Evolutionary conservation across 2,888 invertebrate genomes (phyloP).

Genomic region (Mythimna albipuncta): DNA sequence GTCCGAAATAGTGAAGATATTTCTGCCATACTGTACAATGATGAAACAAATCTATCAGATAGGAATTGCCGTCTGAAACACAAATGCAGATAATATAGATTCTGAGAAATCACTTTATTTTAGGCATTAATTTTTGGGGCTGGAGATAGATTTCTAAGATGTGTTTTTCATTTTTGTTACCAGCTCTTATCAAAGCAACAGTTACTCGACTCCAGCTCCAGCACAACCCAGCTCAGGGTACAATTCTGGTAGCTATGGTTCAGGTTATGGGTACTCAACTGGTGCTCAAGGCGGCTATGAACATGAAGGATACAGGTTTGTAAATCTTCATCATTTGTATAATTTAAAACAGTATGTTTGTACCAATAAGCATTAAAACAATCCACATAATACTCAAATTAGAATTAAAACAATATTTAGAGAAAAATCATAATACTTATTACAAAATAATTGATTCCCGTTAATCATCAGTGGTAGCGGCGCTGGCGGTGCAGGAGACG

Average conservation of each 20-base stretch:
- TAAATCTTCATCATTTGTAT: conserved; percentile 23
- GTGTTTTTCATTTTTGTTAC: conserved; percentile 33
- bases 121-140: background rate
- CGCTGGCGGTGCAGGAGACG: conserved; percentile 83
- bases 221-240: conserved; percentile 77
- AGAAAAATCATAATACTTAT: background rate
- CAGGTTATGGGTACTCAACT: conserved; percentile 84
- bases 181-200: conserved; percentile 84
- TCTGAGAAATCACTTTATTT: conserved; percentile 70
- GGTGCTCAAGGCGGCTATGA: conserved; percentile 81
- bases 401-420: too few species aligned
- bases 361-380: background rate
- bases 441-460: background rate
- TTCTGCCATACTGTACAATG: conserved; percentile 43
- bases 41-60: conserved; percentile 77
- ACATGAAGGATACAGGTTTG: conserved; percentile 84
- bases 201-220: conserved; percentile 79
- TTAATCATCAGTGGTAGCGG: conserved; percentile 62
- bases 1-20: too few species aligned
- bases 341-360: background rate
- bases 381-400: too few species aligned
- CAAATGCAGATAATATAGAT: conserved; percentile 82
- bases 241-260: conserved; percentile 79
- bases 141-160: background rate
- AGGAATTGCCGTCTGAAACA: conserved; percentile 90